Percentiles rank a stretch among this genome's conserved stretches.
These are phyloP conservation scores for Aporophyla lueneburgensis DNA, from an alignment of 2,888 invertebrate species.

Conservation along the genomic window DNA sequence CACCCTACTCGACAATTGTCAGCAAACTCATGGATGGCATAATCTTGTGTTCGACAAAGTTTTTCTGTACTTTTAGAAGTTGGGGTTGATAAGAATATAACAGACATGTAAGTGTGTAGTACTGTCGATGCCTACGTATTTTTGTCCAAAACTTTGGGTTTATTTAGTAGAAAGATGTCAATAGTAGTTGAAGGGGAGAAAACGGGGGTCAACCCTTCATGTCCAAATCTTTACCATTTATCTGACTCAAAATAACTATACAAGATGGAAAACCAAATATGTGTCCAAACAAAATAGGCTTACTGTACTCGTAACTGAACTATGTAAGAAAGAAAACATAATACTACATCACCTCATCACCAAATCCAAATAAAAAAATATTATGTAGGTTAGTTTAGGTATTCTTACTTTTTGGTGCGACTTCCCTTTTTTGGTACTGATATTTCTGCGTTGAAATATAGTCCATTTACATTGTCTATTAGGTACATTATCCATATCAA, in stretches of 20 bases:
- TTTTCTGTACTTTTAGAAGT: constrained; percentile 54
- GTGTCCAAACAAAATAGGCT: neutral
- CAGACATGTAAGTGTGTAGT: constrained; percentile 20
- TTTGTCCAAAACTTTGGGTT: constrained; percentile 19
- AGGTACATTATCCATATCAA: neutral
- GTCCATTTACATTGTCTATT: neutral
- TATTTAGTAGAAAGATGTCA: neutral
- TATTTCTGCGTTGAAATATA: neutral
- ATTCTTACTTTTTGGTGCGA: neutral
- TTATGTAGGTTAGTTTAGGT: neutral
- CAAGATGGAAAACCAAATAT: neutral
- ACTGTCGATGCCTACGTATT: constrained; percentile 1
- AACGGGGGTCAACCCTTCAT: neutral
- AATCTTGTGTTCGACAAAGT: constrained; percentile 50
- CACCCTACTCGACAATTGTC: constrained; percentile 60
- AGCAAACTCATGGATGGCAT: constrained; percentile 41
- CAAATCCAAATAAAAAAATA: neutral
- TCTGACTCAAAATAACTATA: neutral
- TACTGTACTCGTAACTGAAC: too few relatives aligned
- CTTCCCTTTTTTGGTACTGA: neutral
- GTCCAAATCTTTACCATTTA: neutral
- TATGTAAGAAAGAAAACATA: neutral
- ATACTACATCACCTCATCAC: too few relatives aligned
- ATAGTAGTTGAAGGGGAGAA: neutral
- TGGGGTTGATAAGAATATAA: constrained; percentile 49